Evolutionary conservation across 2,113 vertebrate genomes (phyloP), one percentile per base, ranked within the genome.

Genomic region (Sylvia atricapilla): DNA sequence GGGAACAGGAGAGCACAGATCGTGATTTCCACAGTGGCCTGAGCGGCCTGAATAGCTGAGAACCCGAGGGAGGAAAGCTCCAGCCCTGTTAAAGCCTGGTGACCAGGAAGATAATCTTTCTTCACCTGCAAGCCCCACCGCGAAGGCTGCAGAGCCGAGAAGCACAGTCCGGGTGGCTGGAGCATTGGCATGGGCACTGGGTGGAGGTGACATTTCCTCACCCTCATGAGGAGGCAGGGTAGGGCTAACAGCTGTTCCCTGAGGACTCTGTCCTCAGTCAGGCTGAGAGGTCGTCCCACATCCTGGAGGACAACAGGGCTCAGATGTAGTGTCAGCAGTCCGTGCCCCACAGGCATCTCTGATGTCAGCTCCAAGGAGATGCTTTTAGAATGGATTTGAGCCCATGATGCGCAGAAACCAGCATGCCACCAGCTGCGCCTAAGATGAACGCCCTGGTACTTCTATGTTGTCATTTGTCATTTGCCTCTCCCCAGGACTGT

Each of bases 331-430:
- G 37, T 21, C 73, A 66, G 67, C 12, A 17, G 37, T 18, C 41
- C 3, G 0, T 30, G 20, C 37, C 50, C 74, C 84, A 58, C 2
- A 6, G 62, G 27, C 28, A 46, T 15, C 74, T 37, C 35, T 70
- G 23, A 55, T 52, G 31, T 23, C 43, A 67, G 64, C 41, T 58
- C 64, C 64, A 55, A 31, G 39, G 33, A 74, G 21, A 11, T 46
- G 46, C 31, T 47, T 67, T 67, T 18, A 55, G 28, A 63, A 82
- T 41, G 1, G 62, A 50, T 66, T 78, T 5, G 3, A 44, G 21
- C 24, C 17, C 12, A 10, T 0, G 0, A 12, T 67, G 28, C 35
- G 23, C 0, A 0, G 52, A 91, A 87, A 27, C 16, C 7, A 52
- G 14, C 10, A 3, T 20, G 23, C 15, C 68, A 60, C 19, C n/a